Evolutionary conservation across 2,888 invertebrate genomes (phyloP).

Genomic region (Mimumesa dahlbomi): DNA sequence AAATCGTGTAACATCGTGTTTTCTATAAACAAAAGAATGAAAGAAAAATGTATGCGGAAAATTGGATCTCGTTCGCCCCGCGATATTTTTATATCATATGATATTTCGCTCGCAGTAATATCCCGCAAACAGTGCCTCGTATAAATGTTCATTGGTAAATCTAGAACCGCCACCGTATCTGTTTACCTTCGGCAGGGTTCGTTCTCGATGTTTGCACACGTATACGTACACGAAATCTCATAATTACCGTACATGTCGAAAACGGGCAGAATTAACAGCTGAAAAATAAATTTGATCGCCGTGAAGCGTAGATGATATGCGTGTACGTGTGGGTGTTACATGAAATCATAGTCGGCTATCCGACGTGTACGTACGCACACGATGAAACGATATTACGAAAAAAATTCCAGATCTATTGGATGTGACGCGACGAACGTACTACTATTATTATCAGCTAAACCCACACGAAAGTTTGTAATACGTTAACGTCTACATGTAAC

Average conservation of each 20-base stretch:
- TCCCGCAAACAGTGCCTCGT: constrained; percentile 18
- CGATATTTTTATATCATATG: too few species aligned
- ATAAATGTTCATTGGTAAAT: constrained; percentile 42
- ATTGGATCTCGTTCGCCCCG: too few species aligned
- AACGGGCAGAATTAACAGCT: constrained; percentile 30
- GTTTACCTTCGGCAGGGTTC: constrained; percentile 27
- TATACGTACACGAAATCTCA: constrained; percentile 1
- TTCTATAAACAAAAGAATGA: too few species aligned
- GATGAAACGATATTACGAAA: too few species aligned
- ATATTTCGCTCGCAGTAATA: constrained; percentile 11
- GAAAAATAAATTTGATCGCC: constrained; percentile 26
- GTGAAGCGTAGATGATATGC: not conserved
- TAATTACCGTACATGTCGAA: not conserved
- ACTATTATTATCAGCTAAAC: too few species aligned
- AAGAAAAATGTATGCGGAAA: constrained; percentile 12
- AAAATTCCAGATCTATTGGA: too few species aligned
- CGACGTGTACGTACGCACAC: too few species aligned
- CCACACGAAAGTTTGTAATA: not conserved
- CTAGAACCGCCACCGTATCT: constrained; percentile 5
- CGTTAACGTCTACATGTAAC: constrained; percentile 24
- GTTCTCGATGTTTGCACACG: constrained; percentile 29
- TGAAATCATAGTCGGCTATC: too few species aligned
- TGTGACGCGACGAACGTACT: too few species aligned
- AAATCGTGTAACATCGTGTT: too few species aligned
- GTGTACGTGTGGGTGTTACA: too few species aligned